A percentile compares a stretch with the other conserved stretches of the same genome.
Evolutionary conservation across 2,888 invertebrate genomes (phyloP).

Genomic region (Eilema caniola): DNA sequence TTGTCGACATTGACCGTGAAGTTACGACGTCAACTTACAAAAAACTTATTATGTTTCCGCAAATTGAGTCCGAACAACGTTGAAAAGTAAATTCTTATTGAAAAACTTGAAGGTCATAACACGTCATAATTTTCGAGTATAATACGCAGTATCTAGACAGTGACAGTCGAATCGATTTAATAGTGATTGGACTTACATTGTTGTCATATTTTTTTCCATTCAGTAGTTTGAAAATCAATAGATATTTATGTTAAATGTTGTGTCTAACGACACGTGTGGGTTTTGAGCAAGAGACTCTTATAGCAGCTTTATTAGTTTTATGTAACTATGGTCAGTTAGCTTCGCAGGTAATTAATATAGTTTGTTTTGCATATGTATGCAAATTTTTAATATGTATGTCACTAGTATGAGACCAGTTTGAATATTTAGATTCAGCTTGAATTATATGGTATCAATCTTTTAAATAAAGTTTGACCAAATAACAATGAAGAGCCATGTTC

Average conservation of each 20-base stretch:
- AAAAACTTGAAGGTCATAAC: conserved; percentile 53
- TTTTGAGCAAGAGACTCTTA: background rate
- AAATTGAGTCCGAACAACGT: conserved; percentile 68
- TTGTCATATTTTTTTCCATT: background rate
- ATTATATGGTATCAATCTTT: background rate
- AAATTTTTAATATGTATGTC: background rate
- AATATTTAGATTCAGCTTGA: background rate
- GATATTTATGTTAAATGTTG: background rate
- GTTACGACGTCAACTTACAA: conserved; percentile 70
- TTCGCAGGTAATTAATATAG: background rate
- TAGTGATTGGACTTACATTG: background rate
- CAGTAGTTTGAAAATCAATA: background rate
- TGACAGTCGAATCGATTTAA: background rate
- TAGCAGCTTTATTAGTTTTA: background rate
- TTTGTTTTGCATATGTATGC: conserved; percentile 1
- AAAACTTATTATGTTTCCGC: conserved; percentile 81
- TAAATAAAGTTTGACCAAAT: background rate
- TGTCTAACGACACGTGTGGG: background rate
- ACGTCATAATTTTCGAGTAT: conserved; percentile 51
- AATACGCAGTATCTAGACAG: background rate
- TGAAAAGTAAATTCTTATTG: conserved; percentile 58
- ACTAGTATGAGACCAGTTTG: background rate
- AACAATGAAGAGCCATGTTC: background rate
- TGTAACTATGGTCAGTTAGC: background rate
- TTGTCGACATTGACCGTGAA: conserved; percentile 85